Conservation (phyloP, 2,113 vertebrate species). For the Synodontis membranacea region DNA sequence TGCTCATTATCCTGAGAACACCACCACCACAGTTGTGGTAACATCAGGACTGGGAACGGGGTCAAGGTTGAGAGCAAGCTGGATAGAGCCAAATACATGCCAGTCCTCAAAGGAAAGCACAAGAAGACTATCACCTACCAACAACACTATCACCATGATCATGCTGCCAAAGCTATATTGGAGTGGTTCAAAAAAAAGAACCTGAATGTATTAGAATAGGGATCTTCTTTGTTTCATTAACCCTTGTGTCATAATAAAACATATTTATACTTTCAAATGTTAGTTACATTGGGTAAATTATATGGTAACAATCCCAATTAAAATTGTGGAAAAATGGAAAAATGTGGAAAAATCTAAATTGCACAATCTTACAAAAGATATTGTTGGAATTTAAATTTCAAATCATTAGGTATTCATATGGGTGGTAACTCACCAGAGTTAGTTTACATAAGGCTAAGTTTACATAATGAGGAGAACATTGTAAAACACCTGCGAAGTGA, state of each 20-base stretch:
- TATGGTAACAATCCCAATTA: background rate
- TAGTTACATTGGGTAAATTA: background rate
- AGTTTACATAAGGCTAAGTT: background rate
- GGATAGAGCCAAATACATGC: background rate
- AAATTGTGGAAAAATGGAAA: background rate
- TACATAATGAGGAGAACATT: background rate
- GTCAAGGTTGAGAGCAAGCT: background rate
- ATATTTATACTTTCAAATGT: background rate
- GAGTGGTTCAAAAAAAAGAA: background rate
- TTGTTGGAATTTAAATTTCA: background rate
- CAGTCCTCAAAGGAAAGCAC: background rate
- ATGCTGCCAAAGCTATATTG: background rate
- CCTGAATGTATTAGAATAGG: background rate
- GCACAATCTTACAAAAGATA: background rate
- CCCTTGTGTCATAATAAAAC: too few relatives aligned
- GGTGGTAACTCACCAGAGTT: background rate
- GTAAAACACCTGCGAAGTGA: too few relatives aligned
- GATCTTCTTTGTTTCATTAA: too few relatives aligned
- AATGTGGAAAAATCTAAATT: background rate
- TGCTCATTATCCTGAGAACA: background rate
- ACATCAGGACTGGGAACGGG: background rate
- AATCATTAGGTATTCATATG: background rate
- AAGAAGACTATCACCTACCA: background rate
- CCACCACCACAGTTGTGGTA: background rate
- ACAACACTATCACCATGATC: background rate